Evolutionary conservation across 2,113 vertebrate species (phyloP).

Genomic region (Camelus dromedarius): DNA sequence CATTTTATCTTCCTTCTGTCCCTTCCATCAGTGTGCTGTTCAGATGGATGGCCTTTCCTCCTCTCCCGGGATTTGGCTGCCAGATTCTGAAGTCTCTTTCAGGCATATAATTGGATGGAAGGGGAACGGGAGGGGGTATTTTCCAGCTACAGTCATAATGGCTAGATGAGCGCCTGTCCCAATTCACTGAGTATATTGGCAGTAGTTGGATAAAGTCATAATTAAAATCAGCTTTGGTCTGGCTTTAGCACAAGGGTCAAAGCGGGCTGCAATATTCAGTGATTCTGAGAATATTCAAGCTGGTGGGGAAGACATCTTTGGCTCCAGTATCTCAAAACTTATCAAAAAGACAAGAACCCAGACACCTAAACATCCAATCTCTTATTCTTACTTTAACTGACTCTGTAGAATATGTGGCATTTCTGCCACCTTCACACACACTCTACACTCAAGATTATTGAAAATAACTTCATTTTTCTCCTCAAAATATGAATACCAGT

Average conservation of each 20-base stretch:
- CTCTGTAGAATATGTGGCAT: neutral
- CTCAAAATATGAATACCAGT: neutral
- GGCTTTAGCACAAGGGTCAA: neutral
- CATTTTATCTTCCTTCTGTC: neutral
- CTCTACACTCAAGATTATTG: neutral
- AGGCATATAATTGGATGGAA: neutral
- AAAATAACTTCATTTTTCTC: neutral
- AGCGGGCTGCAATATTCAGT: neutral
- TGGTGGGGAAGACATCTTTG: neutral
- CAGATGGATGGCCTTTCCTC: neutral
- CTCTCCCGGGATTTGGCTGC: neutral
- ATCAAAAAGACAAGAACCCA: neutral
- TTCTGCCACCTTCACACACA: no score
- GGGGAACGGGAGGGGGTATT: neutral
- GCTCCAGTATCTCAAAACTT: neutral
- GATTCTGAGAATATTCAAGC: neutral
- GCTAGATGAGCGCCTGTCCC: neutral
- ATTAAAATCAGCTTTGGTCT: slow-evolving; percentile 36
- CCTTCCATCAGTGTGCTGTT: neutral
- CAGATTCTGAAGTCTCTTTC: neutral
- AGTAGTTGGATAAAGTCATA: neutral
- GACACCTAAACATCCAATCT: neutral
- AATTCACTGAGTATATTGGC: neutral
- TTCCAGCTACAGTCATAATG: neutral
- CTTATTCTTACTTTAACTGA: neutral